Percentiles rank a stretch among this genome's conserved stretches.
These are phyloP conservation scores for Philopedon plagiatum DNA, from an alignment of 2,888 invertebrate species.

Conservation along the genomic window DNA sequence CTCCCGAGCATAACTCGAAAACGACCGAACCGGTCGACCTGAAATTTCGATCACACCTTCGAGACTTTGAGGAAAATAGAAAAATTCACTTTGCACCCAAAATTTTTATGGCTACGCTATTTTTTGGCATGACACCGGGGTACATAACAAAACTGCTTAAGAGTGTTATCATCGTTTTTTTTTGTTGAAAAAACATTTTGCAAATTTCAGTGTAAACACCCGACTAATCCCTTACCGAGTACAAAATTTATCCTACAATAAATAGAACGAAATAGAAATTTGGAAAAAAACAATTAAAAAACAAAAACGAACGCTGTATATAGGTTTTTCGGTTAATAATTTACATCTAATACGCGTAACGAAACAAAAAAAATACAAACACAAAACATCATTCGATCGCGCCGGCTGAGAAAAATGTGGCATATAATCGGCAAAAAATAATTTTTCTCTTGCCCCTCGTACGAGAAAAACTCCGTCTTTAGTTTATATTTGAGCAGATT, in stretches of 20 bases:
- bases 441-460: not conserved
- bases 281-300: slow-evolving; percentile 16
- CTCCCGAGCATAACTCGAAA: no score
- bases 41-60: no score
- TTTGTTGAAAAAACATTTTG: slow-evolving; percentile 2
- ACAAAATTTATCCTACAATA: slow-evolving; percentile 25
- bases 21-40: no score
- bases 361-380: not conserved
- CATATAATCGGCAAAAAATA: not conserved
- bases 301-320: slow-evolving; percentile 7
- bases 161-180: not conserved
- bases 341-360: not conserved
- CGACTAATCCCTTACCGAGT: slow-evolving; percentile 16
- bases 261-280: slow-evolving; percentile 23
- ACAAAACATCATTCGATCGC: not conserved
- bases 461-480: no score
- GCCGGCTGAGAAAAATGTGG: not conserved
- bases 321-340: not conserved
- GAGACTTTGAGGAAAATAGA: no score
- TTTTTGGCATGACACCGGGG: slow-evolving; percentile 25
- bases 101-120: slow-evolving; percentile 9
- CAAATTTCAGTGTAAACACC: slow-evolving; percentile 16
- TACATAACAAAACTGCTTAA: slow-evolving; percentile 9
- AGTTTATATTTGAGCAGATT: no score
- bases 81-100: not conserved